Base-by-base conservation (phyloP, 1,140 invertebrate genomes). In the Galleria mellonella region DNA sequence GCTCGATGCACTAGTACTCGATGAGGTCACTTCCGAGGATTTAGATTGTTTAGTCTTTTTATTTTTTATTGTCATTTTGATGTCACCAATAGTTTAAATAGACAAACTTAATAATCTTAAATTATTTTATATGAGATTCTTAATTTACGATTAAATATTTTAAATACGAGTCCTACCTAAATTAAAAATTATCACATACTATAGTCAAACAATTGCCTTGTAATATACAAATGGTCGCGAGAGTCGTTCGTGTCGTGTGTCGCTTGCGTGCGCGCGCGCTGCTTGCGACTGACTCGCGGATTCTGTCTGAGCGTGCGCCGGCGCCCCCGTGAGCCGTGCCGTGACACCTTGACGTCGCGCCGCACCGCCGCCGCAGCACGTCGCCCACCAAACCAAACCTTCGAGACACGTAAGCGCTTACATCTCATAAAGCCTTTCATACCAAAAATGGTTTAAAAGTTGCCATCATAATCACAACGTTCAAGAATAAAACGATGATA, bases 21-120 rank as follows among this genome's bases (percentile, higher is more conserved):
- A 65, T 30, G 72, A 65, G n/a, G 72, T 70, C 67, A 81, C 76
- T 66, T 83, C 72, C 15, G 74, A 71, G 45, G 65, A 54, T 48
- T 71, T 78, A 36, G 78, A 62, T 60, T 81, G 73, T 49, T 83
- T 85, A 85, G 77, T 85, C 79, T 85, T 85, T 85, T 85, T 85
- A 75, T 83, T 85, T 83, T 85, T 85, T 74, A 85, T 83, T 58
- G 82, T 85, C 82, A 85, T 85, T 82, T 81, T 83, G 71, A 42
- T 65, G 55, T 45, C 76, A 77, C 72, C 51, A 57, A 55, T 57
- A 55, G 50, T 37, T 60, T 63, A 48, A 56, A 53, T 47, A 52
- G 12, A 13, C 28, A 33, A 51, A 54, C 47, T 65, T 59, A 60
- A 45, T 37, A 9, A 3, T 13, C 1, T 37, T 15, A 48, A n/a